Evolutionary conservation across 2,113 vertebrate species (phyloP), one percentile per base, ranked within the genome.

Genomic region (Lichenostomus cassidix): DNA sequence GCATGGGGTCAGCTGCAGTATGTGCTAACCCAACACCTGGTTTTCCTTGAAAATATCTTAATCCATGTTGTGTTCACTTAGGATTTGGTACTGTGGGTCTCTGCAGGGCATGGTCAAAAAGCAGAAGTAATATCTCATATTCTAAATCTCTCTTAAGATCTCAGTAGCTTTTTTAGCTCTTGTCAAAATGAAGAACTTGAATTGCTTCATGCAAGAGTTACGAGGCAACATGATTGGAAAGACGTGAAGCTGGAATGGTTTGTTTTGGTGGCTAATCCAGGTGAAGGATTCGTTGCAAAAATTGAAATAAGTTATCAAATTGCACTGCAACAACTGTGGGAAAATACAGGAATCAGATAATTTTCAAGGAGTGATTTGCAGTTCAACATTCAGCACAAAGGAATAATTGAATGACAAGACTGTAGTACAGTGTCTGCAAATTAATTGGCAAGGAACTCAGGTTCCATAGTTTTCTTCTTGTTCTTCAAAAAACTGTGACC

Each of bases 331-430:
- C 1, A 10, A 44, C 20, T 15, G 3, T 65, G 19, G 35, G 24
- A 59, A 82, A 78, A 63, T 10, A 67, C 0, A 0, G 20, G 22
- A 67, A 37, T n/a, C 0, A 2, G 10, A 21, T 67, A 10, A 24
- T n/a, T 85, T 83, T 55, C 33, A 70, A 42, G 10, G 49, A 7
- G 4, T 55, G 10, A 42, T 60, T 82, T n/a, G 9, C 7, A 35
- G 1, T 28, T 75, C 15, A 11, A 5, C 1, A 0, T 62, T 47
- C 29, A 52, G 49, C 35, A 31, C 7, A 33, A 27, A 42, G 1
- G 2, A 65, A 15, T 14, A 39, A 10, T 7, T 16, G n/a, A 60
- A 70, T 53, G 24, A 62, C 16, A 44, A 50, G 24, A 17, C 24
- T 35, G 12, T n/a, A 31, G 19, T 31, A 47, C 7, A n/a, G 2